phyloP scores from a whole-genome alignment of 2,113 vertebrate species.

The Sylvilagus bachmani region DNA sequence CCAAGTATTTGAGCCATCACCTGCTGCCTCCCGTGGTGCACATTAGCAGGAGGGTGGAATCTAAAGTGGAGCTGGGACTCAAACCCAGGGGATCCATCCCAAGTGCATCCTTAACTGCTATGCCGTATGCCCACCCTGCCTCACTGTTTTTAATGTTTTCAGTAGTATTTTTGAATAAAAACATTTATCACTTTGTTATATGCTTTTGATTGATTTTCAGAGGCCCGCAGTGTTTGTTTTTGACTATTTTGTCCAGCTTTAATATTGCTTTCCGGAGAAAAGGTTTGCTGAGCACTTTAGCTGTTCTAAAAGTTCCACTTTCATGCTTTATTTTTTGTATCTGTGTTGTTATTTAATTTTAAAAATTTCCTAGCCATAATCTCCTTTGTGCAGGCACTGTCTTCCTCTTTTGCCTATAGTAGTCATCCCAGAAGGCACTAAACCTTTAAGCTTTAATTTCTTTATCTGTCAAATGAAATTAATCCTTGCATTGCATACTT shows the following conservation, averaged over 20 bases:
- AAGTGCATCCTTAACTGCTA: too few species aligned
- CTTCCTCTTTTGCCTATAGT: neutral
- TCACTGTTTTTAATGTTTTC: slow-evolving; percentile 35
- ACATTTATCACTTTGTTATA: slow-evolving; percentile 33
- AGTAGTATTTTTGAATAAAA: slow-evolving; percentile 44
- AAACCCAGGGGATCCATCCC: too few species aligned
- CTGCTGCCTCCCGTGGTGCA: too few species aligned
- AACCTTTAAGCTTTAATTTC: slow-evolving; percentile 46
- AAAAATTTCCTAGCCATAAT: neutral
- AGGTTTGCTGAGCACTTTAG: neutral
- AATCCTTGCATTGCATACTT: slow-evolving; percentile 27
- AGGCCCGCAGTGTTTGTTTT: slow-evolving; percentile 28
- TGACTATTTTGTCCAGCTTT: neutral
- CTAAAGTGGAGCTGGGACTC: too few species aligned
- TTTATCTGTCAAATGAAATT: slow-evolving; percentile 50
- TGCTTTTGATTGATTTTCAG: slow-evolving; percentile 51
- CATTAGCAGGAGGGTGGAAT: too few species aligned
- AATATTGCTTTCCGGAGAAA: slow-evolving; percentile 37
- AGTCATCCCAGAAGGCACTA: slow-evolving; percentile 25
- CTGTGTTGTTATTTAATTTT: slow-evolving; percentile 35
- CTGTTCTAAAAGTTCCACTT: neutral
- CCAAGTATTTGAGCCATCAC: too few species aligned
- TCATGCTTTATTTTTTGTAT: slow-evolving; percentile 14
- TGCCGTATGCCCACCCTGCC: too few species aligned
- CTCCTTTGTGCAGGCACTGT: slow-evolving; percentile 6